phyloP scores from a whole-genome alignment of 2,797 vertebrate species.

The Paratrypauchen microcephalus region DNA sequence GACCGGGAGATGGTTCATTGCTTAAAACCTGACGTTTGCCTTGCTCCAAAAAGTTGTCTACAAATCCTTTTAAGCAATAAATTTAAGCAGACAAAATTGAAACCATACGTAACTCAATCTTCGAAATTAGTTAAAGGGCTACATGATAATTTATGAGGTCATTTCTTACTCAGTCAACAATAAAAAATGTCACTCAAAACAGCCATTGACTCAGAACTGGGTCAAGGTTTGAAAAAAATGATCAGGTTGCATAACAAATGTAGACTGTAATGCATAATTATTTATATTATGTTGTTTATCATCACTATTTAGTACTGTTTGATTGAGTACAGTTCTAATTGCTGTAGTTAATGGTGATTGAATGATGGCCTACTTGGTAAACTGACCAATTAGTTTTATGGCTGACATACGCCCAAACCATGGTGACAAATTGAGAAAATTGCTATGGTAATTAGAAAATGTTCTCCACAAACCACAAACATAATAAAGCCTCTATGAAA shows the following conservation, averaged over 20 bases:
- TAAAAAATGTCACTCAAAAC: conserved; percentile 1
- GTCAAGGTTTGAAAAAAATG: neutral
- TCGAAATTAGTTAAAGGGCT: no score
- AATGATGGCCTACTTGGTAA: neutral
- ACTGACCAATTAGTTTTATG: neutral
- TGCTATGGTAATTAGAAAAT: neutral
- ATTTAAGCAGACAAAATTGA: neutral
- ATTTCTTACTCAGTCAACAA: neutral
- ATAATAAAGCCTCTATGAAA: neutral
- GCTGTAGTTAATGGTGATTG: neutral
- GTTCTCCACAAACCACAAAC: neutral
- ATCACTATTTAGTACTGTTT: neutral
- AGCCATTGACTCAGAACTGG: neutral
- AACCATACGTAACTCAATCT: neutral
- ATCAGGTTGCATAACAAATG: neutral
- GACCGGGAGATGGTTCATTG: neutral
- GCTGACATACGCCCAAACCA: neutral
- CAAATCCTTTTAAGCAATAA: neutral
- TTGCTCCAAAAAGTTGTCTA: neutral
- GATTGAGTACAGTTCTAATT: neutral
- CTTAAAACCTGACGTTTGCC: neutral
- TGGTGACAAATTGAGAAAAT: neutral
- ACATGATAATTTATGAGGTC: no score
- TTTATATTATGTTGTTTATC: no score
- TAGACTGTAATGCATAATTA: neutral